Percentiles rank a stretch among this genome's conserved stretches.
phyloP scores from a whole-genome alignment of 2,888 invertebrate genomes.

The Aleiodes testaceus region DNA sequence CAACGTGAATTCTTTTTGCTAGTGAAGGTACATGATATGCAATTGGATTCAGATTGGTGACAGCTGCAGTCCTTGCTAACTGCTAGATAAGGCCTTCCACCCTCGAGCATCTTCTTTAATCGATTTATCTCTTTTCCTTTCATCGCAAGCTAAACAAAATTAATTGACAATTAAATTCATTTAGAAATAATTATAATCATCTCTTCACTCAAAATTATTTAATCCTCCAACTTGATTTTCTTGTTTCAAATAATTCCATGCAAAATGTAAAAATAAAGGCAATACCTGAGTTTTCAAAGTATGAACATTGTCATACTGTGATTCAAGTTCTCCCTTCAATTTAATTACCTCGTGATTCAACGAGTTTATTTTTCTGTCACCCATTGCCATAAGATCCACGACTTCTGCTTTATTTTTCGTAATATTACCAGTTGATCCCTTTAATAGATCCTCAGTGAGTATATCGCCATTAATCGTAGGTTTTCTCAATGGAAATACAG shows the following conservation, averaged over 20 bases:
- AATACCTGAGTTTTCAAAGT: conserved; percentile 68
- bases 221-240: too few species aligned
- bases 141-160: conserved; percentile 56
- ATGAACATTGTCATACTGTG: conserved; percentile 64
- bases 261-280: background rate
- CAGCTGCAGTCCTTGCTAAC: conserved; percentile 80
- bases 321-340: conserved; percentile 64
- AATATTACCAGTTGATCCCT: conserved; percentile 59
- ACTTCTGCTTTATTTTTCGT: conserved; percentile 62
- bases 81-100: conserved; percentile 80
- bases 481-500: conserved; percentile 65
- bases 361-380: conserved; percentile 68
- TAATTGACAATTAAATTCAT: conserved; percentile 34
- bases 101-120: conserved; percentile 80
- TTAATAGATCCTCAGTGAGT: conserved; percentile 53
- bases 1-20: conserved; percentile 21
- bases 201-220: background rate
- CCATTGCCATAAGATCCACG: conserved; percentile 65
- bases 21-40: conserved; percentile 44
- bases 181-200: conserved; percentile 7
- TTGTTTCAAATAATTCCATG: conserved; percentile 4
- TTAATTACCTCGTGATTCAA: conserved; percentile 68
- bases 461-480: conserved; percentile 64
- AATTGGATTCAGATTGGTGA: conserved; percentile 74
- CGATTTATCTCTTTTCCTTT: conserved; percentile 82